Conservation (phyloP, 2,113 vertebrate species). For the Cyanistes caeruleus region DNA sequence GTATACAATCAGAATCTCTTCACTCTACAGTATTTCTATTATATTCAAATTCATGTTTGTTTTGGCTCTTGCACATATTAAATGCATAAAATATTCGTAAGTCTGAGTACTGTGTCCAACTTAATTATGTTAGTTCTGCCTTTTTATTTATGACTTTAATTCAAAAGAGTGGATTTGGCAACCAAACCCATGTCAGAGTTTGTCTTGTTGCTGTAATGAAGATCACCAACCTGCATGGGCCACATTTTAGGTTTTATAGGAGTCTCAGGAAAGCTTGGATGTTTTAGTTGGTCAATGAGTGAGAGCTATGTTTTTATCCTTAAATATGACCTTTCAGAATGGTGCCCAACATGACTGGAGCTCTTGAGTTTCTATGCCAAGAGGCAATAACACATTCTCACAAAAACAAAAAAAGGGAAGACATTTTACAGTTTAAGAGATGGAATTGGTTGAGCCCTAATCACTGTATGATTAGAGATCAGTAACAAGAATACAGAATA, state of each 20-base stretch:
- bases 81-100: fast-evolving
- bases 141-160: not conserved
- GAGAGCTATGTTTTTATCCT: not conserved
- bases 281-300: not conserved
- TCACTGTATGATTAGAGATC: not conserved
- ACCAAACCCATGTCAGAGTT: not conserved
- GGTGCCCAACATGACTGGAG: not conserved
- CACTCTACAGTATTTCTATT: not conserved
- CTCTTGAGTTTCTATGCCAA: not conserved
- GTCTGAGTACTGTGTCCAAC: not conserved
- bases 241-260: not conserved
- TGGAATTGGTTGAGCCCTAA: not conserved
- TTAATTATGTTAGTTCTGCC: not conserved
- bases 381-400: not conserved
- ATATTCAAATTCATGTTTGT: not conserved
- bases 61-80: not conserved
- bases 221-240: not conserved
- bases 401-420: not conserved
- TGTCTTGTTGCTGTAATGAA: not conserved
- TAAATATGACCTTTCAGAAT: not conserved
- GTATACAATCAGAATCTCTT: not conserved
- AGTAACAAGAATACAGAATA: not conserved
- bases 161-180: not conserved
- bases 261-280: not conserved
- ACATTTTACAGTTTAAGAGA: not conserved